Evolutionary conservation across 64 coral and sea anemone genomes (phyloP).

Genomic region (Dendrophyllia cribrosa): DNA sequence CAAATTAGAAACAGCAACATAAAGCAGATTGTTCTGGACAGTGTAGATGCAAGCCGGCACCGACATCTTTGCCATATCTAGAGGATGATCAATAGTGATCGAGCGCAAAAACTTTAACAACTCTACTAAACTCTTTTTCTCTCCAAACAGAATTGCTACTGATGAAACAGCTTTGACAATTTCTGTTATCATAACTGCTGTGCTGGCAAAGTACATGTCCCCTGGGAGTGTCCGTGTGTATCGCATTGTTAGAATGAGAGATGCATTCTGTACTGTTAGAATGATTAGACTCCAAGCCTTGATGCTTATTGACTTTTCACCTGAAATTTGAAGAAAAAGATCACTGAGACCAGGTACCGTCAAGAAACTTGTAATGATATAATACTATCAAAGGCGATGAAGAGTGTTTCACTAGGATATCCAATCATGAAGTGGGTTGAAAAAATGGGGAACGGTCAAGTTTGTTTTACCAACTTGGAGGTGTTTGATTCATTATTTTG

Average conservation of each 20-base stretch:
- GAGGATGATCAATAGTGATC: conserved; percentile 65
- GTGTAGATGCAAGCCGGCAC: conserved; percentile 92
- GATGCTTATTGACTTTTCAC: conserved; percentile 54
- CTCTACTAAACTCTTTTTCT: conserved; percentile 33
- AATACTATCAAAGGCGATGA: no score
- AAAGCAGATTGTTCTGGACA: conserved; percentile 95
- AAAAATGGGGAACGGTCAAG: no score
- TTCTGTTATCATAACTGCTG: conserved; percentile 90
- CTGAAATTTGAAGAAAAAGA: conserved; percentile 2
- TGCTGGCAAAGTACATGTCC: conserved; percentile 90
- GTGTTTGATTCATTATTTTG: no score
- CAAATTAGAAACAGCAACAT: conserved; percentile 97
- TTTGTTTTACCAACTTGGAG: no score
- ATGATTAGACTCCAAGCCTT: conserved; percentile 94
- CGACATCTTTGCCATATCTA: conserved; percentile 82
- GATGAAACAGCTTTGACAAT: conserved; percentile 77
- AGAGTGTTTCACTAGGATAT: no score
- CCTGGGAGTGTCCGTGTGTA: conserved; percentile 90
- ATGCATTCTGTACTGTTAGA: conserved; percentile 91
- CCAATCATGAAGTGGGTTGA: no score
- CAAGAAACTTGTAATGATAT: no score
- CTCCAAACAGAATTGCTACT: conserved; percentile 71
- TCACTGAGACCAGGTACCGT: no score
- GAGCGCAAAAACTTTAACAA: conserved; percentile 73
- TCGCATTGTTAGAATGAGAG: conserved; percentile 83